These are phyloP conservation scores for Nannobrachium achirus DNA, from an alignment of 2,113 vertebrate species.

Conservation along the genomic window DNA sequence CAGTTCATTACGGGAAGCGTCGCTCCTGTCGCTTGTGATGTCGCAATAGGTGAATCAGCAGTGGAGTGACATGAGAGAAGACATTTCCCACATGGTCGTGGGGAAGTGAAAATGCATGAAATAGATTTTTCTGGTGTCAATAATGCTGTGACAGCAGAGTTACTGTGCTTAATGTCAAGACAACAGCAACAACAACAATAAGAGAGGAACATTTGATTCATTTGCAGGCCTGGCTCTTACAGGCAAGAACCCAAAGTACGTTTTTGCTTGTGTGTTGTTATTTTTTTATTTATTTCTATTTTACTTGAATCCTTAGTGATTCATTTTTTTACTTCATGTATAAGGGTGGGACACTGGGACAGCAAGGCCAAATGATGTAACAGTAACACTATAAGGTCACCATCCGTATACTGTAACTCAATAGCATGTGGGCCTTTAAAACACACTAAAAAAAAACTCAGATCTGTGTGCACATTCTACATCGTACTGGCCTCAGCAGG, in stretches of 20 bases:
- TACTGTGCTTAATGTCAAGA: conserved; percentile 1
- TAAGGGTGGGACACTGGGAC: conserved; percentile 12
- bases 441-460: not conserved
- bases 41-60: conserved; percentile 65
- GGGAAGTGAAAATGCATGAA: conserved; percentile 27
- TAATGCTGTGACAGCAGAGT: not conserved
- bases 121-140: conserved; percentile 18
- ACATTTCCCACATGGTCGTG: conserved; percentile 6
- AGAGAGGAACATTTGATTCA: too few species aligned
- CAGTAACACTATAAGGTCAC: conserved; percentile 16
- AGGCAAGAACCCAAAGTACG: not conserved
- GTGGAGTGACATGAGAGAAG: not conserved
- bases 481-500: too few species aligned
- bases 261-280: conserved; percentile 29
- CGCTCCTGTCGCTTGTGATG: conserved; percentile 61
- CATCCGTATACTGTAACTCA: not conserved
- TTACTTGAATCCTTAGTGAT: conserved; percentile 53
- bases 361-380: conserved; percentile 16
- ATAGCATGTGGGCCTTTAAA: not conserved
- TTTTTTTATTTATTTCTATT: not conserved
- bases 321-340: conserved; percentile 56
- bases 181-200: conserved; percentile 15
- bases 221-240: too few species aligned
- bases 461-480: not conserved
- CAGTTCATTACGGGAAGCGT: conserved; percentile 34